These are phyloP conservation scores for Procambarus virginalis DNA, from an alignment of 1,140 invertebrate genomes.

Conservation along the genomic window DNA sequence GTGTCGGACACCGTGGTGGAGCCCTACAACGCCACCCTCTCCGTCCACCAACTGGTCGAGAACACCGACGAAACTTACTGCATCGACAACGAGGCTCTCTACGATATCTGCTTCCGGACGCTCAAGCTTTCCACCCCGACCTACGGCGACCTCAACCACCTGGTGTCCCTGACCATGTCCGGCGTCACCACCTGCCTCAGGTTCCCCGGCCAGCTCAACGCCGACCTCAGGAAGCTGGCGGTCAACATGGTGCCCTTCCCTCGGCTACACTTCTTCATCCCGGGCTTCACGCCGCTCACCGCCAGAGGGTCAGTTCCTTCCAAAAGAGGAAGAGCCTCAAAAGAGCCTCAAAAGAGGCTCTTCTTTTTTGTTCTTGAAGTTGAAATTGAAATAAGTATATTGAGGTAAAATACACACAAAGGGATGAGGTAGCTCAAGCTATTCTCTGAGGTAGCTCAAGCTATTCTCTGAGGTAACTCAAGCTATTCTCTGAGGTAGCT, in stretches of 20 bases:
- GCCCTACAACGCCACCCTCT: slow-evolving; percentile 28
- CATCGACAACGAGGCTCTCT: slow-evolving; percentile 37
- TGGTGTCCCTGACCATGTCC: slow-evolving; percentile 23
- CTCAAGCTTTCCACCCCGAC: not conserved
- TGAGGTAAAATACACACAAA: too few species aligned
- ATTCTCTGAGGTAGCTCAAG: too few species aligned
- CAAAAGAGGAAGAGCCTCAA: too few species aligned
- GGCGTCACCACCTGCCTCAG: slow-evolving; percentile 30
- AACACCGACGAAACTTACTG: slow-evolving; percentile 26
- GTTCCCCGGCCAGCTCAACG: slow-evolving; percentile 18
- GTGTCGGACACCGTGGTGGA: slow-evolving; percentile 23
- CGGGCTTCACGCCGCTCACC: slow-evolving; percentile 21
- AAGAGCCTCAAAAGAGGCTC: too few species aligned
- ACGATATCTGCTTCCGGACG: slow-evolving; percentile 4
- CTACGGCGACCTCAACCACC: slow-evolving; percentile 36
- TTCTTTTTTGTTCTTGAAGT: too few species aligned
- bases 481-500: too few species aligned
- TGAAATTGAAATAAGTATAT: too few species aligned
- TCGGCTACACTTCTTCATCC: slow-evolving; percentile 24
- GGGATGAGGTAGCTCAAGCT: too few species aligned
- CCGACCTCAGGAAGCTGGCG: slow-evolving; percentile 28
- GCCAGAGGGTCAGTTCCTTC: not conserved
- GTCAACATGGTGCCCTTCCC: slow-evolving; percentile 33
- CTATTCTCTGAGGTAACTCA: too few species aligned
- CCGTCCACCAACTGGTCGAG: slow-evolving; percentile 9